These are phyloP conservation scores for Chelmon rostratus DNA, from an alignment of 2,797 vertebrate species.

Conservation along the genomic window DNA sequence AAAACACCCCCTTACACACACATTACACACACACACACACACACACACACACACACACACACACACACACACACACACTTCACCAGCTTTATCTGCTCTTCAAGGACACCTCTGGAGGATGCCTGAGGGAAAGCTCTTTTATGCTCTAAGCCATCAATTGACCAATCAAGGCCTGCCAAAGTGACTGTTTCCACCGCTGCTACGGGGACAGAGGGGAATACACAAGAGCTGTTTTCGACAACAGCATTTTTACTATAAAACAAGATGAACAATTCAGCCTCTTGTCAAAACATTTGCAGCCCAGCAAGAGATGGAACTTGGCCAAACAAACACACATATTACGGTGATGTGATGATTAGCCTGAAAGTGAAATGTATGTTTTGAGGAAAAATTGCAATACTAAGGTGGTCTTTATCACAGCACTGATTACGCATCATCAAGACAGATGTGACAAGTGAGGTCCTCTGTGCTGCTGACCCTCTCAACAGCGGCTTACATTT, in stretches of 20 bases:
- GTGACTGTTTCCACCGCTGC: background rate
- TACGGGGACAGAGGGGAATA: constrained; percentile 17
- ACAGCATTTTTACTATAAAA: constrained; percentile 18
- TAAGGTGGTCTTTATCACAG: constrained; percentile 4
- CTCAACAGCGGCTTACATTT: constrained; percentile 24
- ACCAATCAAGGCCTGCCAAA: constrained; percentile 53
- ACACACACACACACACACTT: constrained; percentile 13
- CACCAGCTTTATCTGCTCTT: constrained; percentile 10
- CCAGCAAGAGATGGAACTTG: background rate
- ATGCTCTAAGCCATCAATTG: constrained; percentile 52
- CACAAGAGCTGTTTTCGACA: constrained; percentile 48
- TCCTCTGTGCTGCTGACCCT: constrained; percentile 18
- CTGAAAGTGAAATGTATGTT: background rate
- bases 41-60: constrained; percentile 9
- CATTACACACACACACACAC: background rate
- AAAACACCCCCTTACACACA: constrained; percentile 4
- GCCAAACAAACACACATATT: constrained; percentile 1
- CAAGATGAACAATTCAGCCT: constrained; percentile 17
- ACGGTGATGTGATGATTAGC: background rate
- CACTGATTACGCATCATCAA: constrained; percentile 27
- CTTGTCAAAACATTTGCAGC: constrained; percentile 6
- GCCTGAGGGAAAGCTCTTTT: constrained; percentile 44
- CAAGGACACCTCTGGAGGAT: constrained; percentile 55
- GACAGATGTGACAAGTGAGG: constrained; percentile 37
- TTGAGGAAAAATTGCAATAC: background rate